Evolutionary conservation across 2,113 vertebrate genomes (phyloP), one percentile per base, ranked within the genome.

Genomic region (Clupea harengus): DNA sequence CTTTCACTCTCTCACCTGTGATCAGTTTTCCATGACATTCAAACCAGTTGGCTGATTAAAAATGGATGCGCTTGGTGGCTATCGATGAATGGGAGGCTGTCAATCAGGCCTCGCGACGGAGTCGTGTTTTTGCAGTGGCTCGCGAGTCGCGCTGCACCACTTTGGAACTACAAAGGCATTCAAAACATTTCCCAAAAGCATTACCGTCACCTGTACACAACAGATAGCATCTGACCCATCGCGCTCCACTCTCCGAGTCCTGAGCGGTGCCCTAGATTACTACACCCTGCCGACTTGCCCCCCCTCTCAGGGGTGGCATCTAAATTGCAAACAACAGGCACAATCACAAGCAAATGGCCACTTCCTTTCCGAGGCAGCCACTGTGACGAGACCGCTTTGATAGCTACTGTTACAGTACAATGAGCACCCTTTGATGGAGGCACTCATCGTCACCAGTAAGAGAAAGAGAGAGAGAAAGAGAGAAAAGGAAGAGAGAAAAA

Each of bases 241-340:
- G 39, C 6, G 39, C 18, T 20, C 7, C 81, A 10, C 57, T 57
- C 57, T 50, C 81, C 80, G 81, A 45, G 82, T 81, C 84, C 60
- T 82, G 45, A 49, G 54, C 46, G 49, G 39, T 13, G 20, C 81
- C 72, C 80, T 83, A 52, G n/a, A 45, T 46, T 75, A 52, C 60
- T 67, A 78, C 72, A 17, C 15, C 72, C 20, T 18, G 67, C 57
- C 47, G 18, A 83, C 6, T 47, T 45, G 10, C 45, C 86, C 86
- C 54, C 28, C 85, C 87, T 87, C 87, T 83, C 84, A 89, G 85
- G 89, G 85, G 88, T 82, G 88, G 84, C 85, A 89, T 91, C 87
- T 89, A 87, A 86, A 93, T 87, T 92, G 92, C 91, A 93, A 94
- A 93, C 90, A 94, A 89, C 57, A 57, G 89, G 91, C 87, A 88